phyloP scores from a whole-genome alignment of 2,888 invertebrate species.

The Scaptomyza polygonia region DNA sequence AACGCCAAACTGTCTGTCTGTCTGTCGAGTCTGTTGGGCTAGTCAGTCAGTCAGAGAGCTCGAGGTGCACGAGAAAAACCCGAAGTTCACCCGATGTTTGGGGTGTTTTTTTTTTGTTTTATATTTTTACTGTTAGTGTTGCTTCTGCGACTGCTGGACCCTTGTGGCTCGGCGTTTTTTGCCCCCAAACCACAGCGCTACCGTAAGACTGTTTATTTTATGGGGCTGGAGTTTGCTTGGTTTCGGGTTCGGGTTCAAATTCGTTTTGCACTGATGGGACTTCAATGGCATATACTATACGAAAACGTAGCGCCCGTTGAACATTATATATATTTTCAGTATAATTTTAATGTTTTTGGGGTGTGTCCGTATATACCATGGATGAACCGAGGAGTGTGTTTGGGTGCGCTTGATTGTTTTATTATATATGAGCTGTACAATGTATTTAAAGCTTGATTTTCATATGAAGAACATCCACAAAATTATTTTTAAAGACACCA shows the following conservation, averaged over 20 bases:
- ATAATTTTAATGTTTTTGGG: constrained; percentile 46
- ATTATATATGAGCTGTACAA: constrained; percentile 9
- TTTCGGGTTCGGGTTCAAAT: constrained; percentile 24
- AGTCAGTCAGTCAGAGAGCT: constrained; percentile 11
- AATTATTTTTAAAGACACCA: constrained; percentile 9
- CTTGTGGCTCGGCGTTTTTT: constrained; percentile 29
- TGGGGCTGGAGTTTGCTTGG: constrained; percentile 7
- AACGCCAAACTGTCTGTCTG: constrained; percentile 20
- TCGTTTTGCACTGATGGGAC: constrained; percentile 53
- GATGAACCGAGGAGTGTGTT: constrained; percentile 6
- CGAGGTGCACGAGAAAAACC: constrained; percentile 26
- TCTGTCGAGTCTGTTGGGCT: constrained; percentile 7
- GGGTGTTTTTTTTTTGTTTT: constrained; percentile 49
- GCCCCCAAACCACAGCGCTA: constrained; percentile 37
- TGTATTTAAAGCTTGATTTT: constrained; percentile 22
- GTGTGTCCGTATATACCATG: constrained; percentile 21
- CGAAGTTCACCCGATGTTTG: constrained; percentile 68
- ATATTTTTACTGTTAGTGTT: background rate
- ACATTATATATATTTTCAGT: constrained; percentile 33
- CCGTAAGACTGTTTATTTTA: constrained; percentile 36
- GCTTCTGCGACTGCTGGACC: constrained; percentile 29
- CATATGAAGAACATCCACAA: constrained; percentile 2
- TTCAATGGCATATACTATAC: constrained; percentile 27
- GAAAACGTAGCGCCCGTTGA: constrained; percentile 60
- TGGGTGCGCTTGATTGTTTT: constrained; percentile 16